Evolutionary conservation across 2,888 invertebrate species (phyloP).

Genomic region (Nasonovia ribisnigri): DNA sequence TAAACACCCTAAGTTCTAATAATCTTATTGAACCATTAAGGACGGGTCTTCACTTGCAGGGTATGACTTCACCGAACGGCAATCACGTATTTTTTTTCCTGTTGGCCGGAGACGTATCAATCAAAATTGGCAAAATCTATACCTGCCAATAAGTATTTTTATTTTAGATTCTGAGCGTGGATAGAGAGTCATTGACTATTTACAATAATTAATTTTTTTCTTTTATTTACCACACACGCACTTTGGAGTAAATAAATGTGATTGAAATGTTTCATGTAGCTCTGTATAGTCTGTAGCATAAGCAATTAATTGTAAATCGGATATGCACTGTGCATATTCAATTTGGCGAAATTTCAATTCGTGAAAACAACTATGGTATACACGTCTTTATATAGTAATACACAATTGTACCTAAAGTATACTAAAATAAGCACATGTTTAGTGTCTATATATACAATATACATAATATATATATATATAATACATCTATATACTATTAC

Average conservation of each 20-base stretch:
- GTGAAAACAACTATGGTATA: neutral
- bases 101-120: neutral
- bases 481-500: neutral
- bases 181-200: neutral
- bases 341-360: neutral
- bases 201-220: neutral
- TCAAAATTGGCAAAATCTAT: neutral
- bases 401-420: too few species aligned
- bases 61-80: neutral
- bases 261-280: neutral
- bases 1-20: neutral
- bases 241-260: neutral
- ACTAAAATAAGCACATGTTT: neutral
- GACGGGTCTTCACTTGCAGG: neutral
- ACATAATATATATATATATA: too few species aligned
- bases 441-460: neutral
- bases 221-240: neutral
- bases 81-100: constrained; percentile 9
- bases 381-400: neutral
- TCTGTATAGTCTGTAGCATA: neutral
- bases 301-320: neutral
- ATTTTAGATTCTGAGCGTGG: neutral
- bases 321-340: neutral
- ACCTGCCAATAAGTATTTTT: neutral
- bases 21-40: neutral